Evolutionary conservation across 2,113 vertebrate species (phyloP).

Genomic region (Oxyruncus cristatus): DNA sequence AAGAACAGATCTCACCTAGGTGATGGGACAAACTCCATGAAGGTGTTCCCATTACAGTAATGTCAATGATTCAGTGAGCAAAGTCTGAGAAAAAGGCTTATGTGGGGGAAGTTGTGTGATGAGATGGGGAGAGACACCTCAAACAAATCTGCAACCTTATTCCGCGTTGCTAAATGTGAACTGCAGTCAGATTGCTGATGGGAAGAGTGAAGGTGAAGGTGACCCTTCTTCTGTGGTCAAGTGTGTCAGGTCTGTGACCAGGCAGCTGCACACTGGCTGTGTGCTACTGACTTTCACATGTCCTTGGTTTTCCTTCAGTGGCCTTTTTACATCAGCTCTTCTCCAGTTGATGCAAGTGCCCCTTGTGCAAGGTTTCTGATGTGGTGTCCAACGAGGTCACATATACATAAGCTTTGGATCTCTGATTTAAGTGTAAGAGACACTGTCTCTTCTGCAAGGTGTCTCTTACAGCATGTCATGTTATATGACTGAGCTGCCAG

Average conservation of each 20-base stretch:
- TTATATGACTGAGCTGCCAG: not conserved
- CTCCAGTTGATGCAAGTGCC: fast-evolving
- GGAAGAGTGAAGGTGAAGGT: not conserved
- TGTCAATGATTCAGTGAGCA: not conserved
- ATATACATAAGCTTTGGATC: not conserved
- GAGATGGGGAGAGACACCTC: not conserved
- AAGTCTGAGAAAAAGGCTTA: not conserved
- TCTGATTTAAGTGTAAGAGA: not conserved
- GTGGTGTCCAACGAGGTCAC: fast-evolving
- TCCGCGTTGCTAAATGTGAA: not conserved
- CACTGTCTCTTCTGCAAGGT: not conserved
- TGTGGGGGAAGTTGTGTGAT: fast-evolving
- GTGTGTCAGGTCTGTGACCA: fast-evolving
- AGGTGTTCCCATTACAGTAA: not conserved
- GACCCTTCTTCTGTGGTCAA: not conserved
- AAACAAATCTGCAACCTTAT: not conserved
- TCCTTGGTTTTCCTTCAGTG: not conserved
- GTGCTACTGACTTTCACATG: not conserved
- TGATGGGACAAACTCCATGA: not conserved
- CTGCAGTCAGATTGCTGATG: not conserved
- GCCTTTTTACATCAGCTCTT: not conserved
- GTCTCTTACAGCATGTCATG: not conserved
- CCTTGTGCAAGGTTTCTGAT: not conserved
- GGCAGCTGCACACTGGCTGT: not conserved
- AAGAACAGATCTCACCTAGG: not conserved